phyloP scores from a whole-genome alignment of 1,140 invertebrate species.

The Brachystomella parvula region DNA sequence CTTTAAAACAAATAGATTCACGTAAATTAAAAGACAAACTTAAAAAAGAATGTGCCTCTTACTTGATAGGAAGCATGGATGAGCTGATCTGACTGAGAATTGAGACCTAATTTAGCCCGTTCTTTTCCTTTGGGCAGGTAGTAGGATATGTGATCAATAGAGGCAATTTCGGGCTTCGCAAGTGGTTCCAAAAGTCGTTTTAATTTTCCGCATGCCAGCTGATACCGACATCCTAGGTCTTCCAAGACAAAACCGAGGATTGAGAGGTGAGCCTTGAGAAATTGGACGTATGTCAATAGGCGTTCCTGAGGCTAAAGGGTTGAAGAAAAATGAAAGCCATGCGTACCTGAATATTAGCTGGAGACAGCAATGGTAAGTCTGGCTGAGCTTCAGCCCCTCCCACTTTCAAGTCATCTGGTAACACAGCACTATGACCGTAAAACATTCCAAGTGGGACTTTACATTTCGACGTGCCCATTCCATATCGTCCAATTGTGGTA shows the following conservation, averaged over 20 bases:
- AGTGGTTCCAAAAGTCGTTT: slow-evolving; percentile 66
- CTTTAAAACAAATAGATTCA: slow-evolving; percentile 40
- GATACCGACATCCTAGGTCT: slow-evolving; percentile 73
- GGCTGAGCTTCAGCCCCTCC: not conserved
- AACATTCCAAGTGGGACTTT: slow-evolving; percentile 85
- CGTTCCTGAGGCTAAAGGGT: slow-evolving; percentile 8
- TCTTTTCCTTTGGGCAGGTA: slow-evolving; percentile 55
- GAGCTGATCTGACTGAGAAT: slow-evolving; percentile 52
- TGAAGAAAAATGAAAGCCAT: not conserved
- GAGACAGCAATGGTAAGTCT: slow-evolving; percentile 33
- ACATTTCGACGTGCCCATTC: slow-evolving; percentile 78
- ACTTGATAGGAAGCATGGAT: slow-evolving; percentile 71
- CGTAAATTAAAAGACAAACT: not conserved
- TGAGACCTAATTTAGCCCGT: slow-evolving; percentile 53
- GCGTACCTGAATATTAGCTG: slow-evolving; percentile 34
- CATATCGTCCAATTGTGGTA: slow-evolving; percentile 78
- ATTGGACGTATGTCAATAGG: no score
- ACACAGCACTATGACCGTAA: slow-evolving; percentile 75
- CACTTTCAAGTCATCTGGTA: slow-evolving; percentile 54
- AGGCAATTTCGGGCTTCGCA: slow-evolving; percentile 63
- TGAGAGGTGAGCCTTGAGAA: slow-evolving; percentile 50
- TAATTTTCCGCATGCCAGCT: slow-evolving; percentile 69
- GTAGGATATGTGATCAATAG: slow-evolving; percentile 68
- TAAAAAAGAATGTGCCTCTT: slow-evolving; percentile 16
- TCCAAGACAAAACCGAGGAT: slow-evolving; percentile 57